A percentile compares a stretch with the other conserved stretches of the same genome.
phyloP scores from a whole-genome alignment of 2,113 vertebrate genomes.

The Myiopsitta monachus region DNA sequence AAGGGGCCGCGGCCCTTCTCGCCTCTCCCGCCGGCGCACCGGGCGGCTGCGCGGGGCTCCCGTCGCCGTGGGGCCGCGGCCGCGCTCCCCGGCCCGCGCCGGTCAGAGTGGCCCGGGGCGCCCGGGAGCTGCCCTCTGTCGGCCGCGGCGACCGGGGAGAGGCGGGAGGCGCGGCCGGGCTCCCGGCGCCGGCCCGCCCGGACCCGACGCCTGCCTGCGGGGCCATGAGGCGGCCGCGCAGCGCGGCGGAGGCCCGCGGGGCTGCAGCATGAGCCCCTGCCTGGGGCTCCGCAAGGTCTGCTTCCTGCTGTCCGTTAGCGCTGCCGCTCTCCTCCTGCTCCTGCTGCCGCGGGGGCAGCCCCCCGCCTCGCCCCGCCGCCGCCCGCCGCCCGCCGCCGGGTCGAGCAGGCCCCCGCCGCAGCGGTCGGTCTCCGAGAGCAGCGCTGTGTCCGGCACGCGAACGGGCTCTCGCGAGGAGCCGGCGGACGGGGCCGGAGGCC shows the following conservation, averaged over 20 bases:
- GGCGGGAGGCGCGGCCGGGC: too few relatives aligned
- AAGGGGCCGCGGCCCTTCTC: slow-evolving; percentile 44
- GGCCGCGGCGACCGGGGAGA: too few relatives aligned
- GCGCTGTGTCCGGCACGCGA: not conserved
- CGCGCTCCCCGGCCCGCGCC: too few relatives aligned
- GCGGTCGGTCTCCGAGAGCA: not conserved
- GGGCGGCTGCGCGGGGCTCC: not conserved
- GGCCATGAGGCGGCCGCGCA: not conserved
- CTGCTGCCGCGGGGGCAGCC: slow-evolving; percentile 57
- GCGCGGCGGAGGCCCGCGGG: slow-evolving; percentile 69
- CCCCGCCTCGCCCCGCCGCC: not conserved
- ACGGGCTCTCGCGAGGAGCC: not conserved
- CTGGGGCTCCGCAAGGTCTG: slow-evolving; percentile 82
- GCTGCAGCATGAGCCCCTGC: slow-evolving; percentile 83
- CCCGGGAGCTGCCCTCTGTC: not conserved
- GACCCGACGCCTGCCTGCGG: not conserved
- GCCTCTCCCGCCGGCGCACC: not conserved
- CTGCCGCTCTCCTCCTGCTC: slow-evolving; percentile 83
- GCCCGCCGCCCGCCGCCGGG: not conserved
- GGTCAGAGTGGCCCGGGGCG: not conserved
- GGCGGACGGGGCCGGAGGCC: not conserved
- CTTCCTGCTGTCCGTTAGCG: slow-evolving; percentile 81
- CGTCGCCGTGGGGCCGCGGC: too few relatives aligned
- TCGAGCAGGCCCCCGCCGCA: not conserved
- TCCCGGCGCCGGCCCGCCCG: too few relatives aligned